Base-by-base conservation (phyloP, 1,140 invertebrate species). In the Cecropterus lyciades region DNA sequence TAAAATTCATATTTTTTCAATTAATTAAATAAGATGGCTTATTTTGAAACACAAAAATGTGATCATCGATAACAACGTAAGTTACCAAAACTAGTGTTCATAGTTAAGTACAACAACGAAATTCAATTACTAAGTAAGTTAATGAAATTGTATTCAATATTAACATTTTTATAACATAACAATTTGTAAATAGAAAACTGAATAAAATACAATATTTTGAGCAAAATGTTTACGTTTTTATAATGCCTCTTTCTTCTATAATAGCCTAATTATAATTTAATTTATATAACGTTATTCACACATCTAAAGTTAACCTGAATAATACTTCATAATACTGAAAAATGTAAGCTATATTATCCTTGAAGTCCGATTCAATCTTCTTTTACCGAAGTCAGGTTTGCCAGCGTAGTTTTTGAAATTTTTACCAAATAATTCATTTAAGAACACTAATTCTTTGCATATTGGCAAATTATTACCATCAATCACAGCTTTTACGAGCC, bases 31-130 rank as follows among this genome's bases (percentile, higher is more conserved):
- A n/a, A n/a, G n/a, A n/a, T n/a, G n/a, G n/a, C 9, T 33, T 3
- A 33, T 33, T 33, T 33, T 7, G 9, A 33, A 33, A 9, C 9
- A 33, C 1, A 33, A 27, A 69, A 68, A 67, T 45, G 37, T 72
- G 37, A 60, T 66, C 53, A 49, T 69, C 13, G 42, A 49, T 64
- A 65, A 15, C 8, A 79, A 57, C 65, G 64, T 75, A 70, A 85
- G 82, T 85, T 86, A 85, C 81, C 80, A 85, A 78, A 78, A 77
- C 72, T 82, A 84, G 75, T 80, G 63, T 64, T 74, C 67, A 42
- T 72, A 67, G 43, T 52, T 37, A 65, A 73, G 67, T 60, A 51
- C 60, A 69, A 66, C 65, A 72, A 51, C 51, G 45, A 59, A 17
- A 46, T 37, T 33, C 37, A 57, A 62, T 63, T 24, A 37, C 27